Evolutionary conservation across 2,113 vertebrate genomes (phyloP).

Genomic region (Mobula hypostoma): DNA sequence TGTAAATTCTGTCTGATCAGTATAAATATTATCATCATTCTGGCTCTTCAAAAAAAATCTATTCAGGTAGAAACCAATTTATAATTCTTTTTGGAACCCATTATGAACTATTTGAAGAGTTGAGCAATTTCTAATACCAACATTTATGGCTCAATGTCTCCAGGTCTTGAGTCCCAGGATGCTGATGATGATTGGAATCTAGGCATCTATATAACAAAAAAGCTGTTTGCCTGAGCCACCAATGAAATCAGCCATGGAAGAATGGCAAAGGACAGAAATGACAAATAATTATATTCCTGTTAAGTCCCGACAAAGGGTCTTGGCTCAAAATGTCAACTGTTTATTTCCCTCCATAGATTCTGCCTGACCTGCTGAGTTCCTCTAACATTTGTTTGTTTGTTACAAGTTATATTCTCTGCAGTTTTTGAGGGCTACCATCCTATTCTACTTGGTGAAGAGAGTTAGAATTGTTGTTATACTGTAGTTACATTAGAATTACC

Average conservation of each 20-base stretch:
- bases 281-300: not conserved
- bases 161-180: not conserved
- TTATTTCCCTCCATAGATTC: too few species aligned
- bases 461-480: not conserved
- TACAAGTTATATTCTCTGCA: not conserved
- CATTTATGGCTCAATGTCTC: not conserved
- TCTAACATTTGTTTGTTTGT: too few species aligned
- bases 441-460: too few species aligned
- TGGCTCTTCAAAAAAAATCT: not conserved
- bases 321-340: too few species aligned
- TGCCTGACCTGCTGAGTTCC: too few species aligned
- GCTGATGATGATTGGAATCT: not conserved
- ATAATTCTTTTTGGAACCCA: not conserved
- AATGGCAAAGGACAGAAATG: not conserved
- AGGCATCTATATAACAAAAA: not conserved
- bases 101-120: not conserved
- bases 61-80: not conserved
- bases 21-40: not conserved
- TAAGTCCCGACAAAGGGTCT: too few species aligned
- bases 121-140: not conserved
- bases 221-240: not conserved
- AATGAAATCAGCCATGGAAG: not conserved
- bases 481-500: not conserved
- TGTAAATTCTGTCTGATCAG: not conserved
- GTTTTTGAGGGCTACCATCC: not conserved